These are phyloP conservation scores for Myripristis murdjan DNA, from an alignment of 2,797 vertebrate genomes.

Conservation along the genomic window DNA sequence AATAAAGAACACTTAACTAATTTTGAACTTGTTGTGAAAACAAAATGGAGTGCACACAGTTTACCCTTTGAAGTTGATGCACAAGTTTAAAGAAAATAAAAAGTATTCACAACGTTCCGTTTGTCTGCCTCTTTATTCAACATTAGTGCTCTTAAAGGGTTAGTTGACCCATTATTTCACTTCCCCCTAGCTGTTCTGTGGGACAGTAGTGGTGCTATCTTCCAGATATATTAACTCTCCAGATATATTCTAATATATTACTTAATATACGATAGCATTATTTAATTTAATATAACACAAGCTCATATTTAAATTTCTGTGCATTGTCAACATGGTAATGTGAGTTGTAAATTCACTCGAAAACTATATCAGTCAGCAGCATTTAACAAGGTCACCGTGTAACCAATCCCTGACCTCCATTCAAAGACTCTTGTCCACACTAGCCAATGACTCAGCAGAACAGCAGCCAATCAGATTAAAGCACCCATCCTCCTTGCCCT, in stretches of 20 bases:
- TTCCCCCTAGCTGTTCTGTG: too few relatives aligned
- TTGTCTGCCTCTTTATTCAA: conserved; percentile 56
- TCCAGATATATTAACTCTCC: too few relatives aligned
- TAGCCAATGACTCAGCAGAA: conserved; percentile 65
- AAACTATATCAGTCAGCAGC: conserved; percentile 48
- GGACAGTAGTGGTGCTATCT: too few relatives aligned
- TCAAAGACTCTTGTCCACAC: conserved; percentile 6
- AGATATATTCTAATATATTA: too few relatives aligned
- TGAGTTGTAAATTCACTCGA: neutral
- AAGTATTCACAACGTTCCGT: conserved; percentile 73
- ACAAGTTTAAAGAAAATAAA: conserved; percentile 90
- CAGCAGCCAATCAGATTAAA: conserved; percentile 63
- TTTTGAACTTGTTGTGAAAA: conserved; percentile 97
- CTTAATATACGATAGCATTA: too few relatives aligned
- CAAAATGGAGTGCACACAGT: conserved; percentile 94
- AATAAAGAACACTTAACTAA: conserved; percentile 89
- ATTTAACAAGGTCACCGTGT: conserved; percentile 38
- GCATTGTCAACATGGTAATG: neutral
- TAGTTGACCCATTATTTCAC: too few relatives aligned
- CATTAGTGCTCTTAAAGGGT: neutral
- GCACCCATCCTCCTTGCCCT: conserved; percentile 30
- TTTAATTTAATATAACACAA: too few relatives aligned
- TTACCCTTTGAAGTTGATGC: conserved; percentile 96
- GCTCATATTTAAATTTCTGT: too few relatives aligned
- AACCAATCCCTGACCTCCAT: conserved; percentile 45